phyloP scores from a whole-genome alignment of 2,888 invertebrate genomes.

The Crioceris asparagi region DNA sequence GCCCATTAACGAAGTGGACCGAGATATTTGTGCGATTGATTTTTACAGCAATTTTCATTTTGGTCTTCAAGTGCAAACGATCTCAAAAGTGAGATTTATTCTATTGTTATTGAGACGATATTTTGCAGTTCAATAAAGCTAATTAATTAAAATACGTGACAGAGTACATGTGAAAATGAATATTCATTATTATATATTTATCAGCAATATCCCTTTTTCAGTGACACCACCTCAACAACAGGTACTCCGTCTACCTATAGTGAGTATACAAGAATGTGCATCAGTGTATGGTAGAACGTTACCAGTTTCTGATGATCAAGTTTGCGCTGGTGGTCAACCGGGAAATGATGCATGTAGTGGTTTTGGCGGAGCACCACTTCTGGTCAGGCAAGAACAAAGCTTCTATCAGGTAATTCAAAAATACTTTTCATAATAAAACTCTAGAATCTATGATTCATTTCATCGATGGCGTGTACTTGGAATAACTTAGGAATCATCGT shows the following conservation, averaged over 20 bases:
- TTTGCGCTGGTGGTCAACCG: constrained; percentile 65
- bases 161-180: background rate
- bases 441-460: too few species aligned
- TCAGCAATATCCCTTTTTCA: constrained; percentile 15
- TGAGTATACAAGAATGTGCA: constrained; percentile 54
- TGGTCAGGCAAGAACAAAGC: constrained; percentile 50
- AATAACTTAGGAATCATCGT: too few species aligned
- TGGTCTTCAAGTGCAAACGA: too few species aligned
- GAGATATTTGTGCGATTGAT: too few species aligned
- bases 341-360: constrained; percentile 69
- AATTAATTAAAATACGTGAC: background rate
- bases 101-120: too few species aligned
- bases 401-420: constrained; percentile 52
- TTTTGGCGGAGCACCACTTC: constrained; percentile 66
- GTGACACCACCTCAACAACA: constrained; percentile 42
- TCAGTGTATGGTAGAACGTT: constrained; percentile 57
- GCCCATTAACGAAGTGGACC: too few species aligned
- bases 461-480: too few species aligned
- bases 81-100: too few species aligned
- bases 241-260: constrained; percentile 52
- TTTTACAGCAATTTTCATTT: too few species aligned
- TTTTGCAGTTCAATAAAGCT: too few species aligned
- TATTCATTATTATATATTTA: too few species aligned
- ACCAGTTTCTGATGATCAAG: constrained; percentile 51
- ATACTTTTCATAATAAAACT: too few species aligned